Percentiles rank a stretch among this genome's conserved stretches.
These are phyloP conservation scores for Echinometra lucunter DNA, from an alignment of 53 echinoderm and acorn worm genomes.

Conservation along the genomic window DNA sequence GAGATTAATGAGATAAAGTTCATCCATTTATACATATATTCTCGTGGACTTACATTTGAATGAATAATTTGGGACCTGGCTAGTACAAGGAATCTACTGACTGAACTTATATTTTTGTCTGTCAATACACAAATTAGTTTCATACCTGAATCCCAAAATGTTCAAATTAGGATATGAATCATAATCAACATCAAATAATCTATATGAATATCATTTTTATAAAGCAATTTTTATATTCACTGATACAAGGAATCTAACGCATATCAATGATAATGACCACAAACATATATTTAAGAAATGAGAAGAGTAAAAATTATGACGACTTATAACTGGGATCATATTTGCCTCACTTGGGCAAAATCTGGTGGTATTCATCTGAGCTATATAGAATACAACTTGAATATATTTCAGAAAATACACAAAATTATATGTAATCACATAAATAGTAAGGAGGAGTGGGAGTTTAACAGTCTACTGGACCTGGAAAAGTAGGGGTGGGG, in stretches of 20 bases:
- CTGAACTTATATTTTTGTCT: neutral
- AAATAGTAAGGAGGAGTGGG: neutral
- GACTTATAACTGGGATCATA: neutral
- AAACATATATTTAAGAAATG: neutral
- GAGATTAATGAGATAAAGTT: neutral
- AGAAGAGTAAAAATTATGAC: neutral
- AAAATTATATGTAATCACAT: neutral
- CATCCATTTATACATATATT: neutral
- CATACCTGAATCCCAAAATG: neutral
- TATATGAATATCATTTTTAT: neutral
- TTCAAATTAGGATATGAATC: neutral
- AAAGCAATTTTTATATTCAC: neutral
- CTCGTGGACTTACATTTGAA: neutral
- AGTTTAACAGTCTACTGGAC: neutral
- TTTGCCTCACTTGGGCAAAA: neutral
- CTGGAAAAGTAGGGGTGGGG: neutral
- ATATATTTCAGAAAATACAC: neutral
- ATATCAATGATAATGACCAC: neutral
- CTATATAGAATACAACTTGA: neutral
- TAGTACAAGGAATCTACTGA: neutral
- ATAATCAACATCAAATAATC: neutral
- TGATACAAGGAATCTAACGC: neutral
- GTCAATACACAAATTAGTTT: neutral
- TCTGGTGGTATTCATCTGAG: neutral
- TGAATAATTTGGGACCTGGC: neutral